These are phyloP conservation scores for Pristionchus arcanus DNA, from an alignment of 2,888 invertebrate species.

Conservation along the genomic window DNA sequence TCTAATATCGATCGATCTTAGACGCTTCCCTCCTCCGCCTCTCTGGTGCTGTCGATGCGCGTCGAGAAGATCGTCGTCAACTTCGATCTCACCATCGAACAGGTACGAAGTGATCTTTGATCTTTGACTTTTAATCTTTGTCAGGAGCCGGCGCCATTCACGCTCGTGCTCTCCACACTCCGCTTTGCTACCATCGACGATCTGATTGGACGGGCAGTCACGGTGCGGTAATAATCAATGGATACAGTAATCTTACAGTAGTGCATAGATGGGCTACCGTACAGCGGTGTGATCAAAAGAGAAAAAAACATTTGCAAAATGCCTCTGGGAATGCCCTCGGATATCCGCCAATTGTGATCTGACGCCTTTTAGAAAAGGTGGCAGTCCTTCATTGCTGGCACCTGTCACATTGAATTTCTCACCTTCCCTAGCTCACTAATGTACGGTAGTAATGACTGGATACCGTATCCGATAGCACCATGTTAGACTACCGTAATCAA, in stretches of 20 bases:
- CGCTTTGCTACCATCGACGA: slow-evolving; percentile 11
- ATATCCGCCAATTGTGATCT: no score
- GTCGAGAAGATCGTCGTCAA: slow-evolving; percentile 15
- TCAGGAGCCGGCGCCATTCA: slow-evolving; percentile 9
- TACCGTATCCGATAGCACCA: not conserved
- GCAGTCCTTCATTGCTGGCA: no score
- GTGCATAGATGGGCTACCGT: not conserved
- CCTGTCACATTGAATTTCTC: no score
- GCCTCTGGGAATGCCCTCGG: no score
- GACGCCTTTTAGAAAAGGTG: no score
- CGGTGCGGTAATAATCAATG: not conserved
- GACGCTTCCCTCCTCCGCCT: slow-evolving; percentile 29
- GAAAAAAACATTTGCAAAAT: no score
- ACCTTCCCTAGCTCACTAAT: no score
- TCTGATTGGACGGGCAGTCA: slow-evolving; percentile 6
- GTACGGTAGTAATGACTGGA: no score
- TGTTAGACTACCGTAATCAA: not conserved
- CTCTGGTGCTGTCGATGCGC: slow-evolving; percentile 19
- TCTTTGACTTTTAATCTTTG: not conserved
- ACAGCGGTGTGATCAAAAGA: not conserved
- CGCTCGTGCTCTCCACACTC: slow-evolving; percentile 8
- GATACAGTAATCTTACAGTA: not conserved
- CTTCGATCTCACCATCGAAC: slow-evolving; percentile 16
- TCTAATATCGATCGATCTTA: not conserved
- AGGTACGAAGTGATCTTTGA: not conserved